Base-by-base conservation (phyloP, 2,113 vertebrate species). In the Scomber colias region DNA sequence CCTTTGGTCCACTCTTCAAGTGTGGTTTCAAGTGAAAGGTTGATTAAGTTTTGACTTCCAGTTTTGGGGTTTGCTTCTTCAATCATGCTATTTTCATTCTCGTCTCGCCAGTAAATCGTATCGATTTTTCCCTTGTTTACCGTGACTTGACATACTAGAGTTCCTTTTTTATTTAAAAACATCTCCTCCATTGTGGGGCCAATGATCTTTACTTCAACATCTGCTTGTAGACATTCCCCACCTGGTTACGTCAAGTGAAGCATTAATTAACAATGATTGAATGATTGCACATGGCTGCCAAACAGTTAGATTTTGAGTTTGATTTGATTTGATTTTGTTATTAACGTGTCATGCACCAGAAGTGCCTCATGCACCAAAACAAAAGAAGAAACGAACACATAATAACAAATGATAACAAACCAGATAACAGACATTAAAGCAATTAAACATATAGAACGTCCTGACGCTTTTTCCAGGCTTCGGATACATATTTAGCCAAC, bases 1-100 rank as follows among this genome's bases (percentile, higher is more conserved):
- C 89, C 92, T 0, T 31, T 19, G 30, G 0, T 82, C 95, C 95
- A 95, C 30, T 94, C 91, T 0, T 90, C 75, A 54, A 59, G 91
- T 0, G 62, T 63, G n/a, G 94, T 87, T 0, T 31, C 48, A 24
- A 85, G 49, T 0, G 0, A 0, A 35, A 13, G 0, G 0, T 0
- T 16, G 3, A 21, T 8, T 10, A 0, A 0, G 1, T 2, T 6
- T 35, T 1, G 0, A 0, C 0, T 8, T 21, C 0, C 3, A 2
- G 7, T 1, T 2, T 0, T 0, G 0, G 0, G 1, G 1, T 0
- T 0, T 3, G 0, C 0, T 1, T 13, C 1, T 2, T 0, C 10
- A 7, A 3, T 1, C 21, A 71, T 6, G 2, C 19, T 1, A 0
- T 15, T 0, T 11, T 12, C 48, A 0, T 9, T 0, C 0, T 57